These are phyloP conservation scores for Hydractinia echinata DNA, from an alignment of 30 jellyfish, hydroid and myxozoan species.

Conservation along the genomic window DNA sequence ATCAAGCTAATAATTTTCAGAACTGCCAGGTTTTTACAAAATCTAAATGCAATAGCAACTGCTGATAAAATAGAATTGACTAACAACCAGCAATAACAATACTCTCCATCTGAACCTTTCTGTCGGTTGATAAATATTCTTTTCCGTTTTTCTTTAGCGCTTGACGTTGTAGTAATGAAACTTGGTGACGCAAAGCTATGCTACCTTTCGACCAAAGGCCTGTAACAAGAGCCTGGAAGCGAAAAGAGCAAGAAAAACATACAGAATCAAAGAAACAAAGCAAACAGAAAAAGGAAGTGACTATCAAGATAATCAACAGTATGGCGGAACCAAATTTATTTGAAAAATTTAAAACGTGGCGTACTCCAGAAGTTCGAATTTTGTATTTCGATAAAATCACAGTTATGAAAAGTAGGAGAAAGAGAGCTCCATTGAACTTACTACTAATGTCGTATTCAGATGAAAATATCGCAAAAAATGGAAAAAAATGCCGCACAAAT, in stretches of 20 bases:
- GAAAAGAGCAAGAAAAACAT: not conserved
- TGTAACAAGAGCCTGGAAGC: conserved; percentile 16
- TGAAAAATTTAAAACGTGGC: not conserved
- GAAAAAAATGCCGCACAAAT: not conserved
- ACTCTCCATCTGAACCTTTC: too few species aligned
- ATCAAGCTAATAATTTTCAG: too few species aligned
- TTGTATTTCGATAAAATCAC: not conserved
- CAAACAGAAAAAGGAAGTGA: not conserved
- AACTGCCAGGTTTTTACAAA: too few species aligned
- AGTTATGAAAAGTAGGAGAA: not conserved
- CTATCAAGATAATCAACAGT: not conserved
- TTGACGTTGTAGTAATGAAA: too few species aligned
- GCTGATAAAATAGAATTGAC: too few species aligned
- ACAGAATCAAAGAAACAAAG: not conserved
- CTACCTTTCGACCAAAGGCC: not conserved
- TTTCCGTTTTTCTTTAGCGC: too few species aligned
- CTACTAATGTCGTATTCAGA: not conserved
- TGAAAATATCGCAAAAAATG: not conserved
- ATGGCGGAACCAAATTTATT: not conserved
- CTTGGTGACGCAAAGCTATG: too few species aligned
- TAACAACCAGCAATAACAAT: too few species aligned
- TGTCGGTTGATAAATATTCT: too few species aligned
- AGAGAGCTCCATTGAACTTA: not conserved
- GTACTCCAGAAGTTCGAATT: not conserved
- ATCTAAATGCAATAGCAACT: too few species aligned